A percentile compares a stretch with the other conserved stretches of the same genome.
Evolutionary conservation across 2,113 vertebrate species (phyloP).

Genomic region (Falco punctatus): DNA sequence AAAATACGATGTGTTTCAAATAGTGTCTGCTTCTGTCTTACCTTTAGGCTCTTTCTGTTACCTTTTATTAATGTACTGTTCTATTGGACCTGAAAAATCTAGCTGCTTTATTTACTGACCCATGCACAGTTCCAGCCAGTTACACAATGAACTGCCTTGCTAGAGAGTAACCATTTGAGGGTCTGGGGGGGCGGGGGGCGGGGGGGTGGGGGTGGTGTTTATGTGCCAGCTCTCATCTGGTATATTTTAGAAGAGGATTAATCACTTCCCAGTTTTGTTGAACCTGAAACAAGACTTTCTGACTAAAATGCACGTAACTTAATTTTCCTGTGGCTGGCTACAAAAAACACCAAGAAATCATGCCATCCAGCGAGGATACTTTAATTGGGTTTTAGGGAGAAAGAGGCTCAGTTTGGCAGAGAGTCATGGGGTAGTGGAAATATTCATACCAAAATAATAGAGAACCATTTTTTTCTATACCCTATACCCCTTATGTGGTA

Average conservation of each 20-base stretch:
- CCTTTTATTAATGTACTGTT: neutral
- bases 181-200: too few species aligned
- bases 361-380: conserved; percentile 29
- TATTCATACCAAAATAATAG: neutral
- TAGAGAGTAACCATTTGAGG: neutral
- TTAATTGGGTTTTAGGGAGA: conserved; percentile 43
- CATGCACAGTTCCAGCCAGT: neutral
- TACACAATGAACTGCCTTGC: neutral
- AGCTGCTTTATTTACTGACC: neutral
- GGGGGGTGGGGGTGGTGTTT: fast-evolving
- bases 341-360: conserved; percentile 50
- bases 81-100: neutral
- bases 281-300: conserved; percentile 52
- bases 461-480: neutral
- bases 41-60: neutral
- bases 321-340: conserved; percentile 56
- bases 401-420: conserved; percentile 30
- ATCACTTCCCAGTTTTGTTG: conserved; percentile 67
- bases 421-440: conserved; percentile 17
- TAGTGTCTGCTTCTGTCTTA: neutral
- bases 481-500: neutral
- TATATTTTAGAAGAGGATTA: conserved; percentile 63
- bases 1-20: neutral
- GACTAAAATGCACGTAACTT: conserved; percentile 47
- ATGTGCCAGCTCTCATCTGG: conserved; percentile 42